Conservation (phyloP, 1,140 invertebrate genomes). For the Panagrolaimus sp. region DNA sequence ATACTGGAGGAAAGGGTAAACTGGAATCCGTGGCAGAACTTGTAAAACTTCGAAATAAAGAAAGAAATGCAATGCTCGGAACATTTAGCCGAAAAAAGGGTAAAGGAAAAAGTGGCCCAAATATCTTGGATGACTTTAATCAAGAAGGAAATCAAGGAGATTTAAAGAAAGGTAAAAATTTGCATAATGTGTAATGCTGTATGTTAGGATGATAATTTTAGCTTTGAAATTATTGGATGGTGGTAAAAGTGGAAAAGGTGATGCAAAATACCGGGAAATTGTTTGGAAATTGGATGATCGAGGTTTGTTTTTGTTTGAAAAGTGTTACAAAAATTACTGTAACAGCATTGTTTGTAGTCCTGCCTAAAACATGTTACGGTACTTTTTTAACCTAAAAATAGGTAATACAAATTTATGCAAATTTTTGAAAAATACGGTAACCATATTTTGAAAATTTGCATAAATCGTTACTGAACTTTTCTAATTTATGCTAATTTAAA, state of each 20-base stretch:
- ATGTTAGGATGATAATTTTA: constrained; percentile 20
- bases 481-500: too few species aligned
- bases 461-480: too few species aligned
- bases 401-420: too few species aligned
- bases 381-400: too few species aligned
- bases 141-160: constrained; percentile 58
- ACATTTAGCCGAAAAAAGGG: constrained; percentile 57
- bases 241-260: constrained; percentile 64
- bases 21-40: constrained; percentile 55
- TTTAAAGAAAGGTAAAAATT: constrained; percentile 53
- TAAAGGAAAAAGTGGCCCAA: constrained; percentile 59
- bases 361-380: too few species aligned
- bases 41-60: constrained; percentile 57
- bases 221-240: constrained; percentile 54
- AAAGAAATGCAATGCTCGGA: constrained; percentile 54
- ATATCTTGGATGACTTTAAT: constrained; percentile 59
- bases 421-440: too few species aligned
- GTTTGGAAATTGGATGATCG: constrained; percentile 87
- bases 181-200: neutral
- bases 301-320: constrained; percentile 38
- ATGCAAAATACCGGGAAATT: constrained; percentile 71
- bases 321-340: neutral
- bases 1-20: constrained; percentile 58
- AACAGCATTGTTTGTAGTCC: too few species aligned
- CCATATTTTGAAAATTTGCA: too few species aligned